phyloP scores from a whole-genome alignment of 2,888 invertebrate genomes.

The Noctua janthina region DNA sequence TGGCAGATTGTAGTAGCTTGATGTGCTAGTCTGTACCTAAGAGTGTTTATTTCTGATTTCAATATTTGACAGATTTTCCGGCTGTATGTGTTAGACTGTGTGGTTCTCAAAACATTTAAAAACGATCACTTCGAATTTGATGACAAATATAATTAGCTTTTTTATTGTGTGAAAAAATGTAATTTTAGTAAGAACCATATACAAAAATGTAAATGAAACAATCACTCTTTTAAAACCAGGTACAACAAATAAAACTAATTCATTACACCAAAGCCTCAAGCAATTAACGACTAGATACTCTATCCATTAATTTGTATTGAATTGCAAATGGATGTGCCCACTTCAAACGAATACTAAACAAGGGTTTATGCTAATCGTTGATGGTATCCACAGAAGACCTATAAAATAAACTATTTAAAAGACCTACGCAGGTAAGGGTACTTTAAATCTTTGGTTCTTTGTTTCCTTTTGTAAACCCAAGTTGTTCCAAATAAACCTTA shows the following conservation, averaged over 20 bases:
- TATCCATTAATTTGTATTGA: constrained; percentile 56
- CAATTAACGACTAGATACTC: constrained; percentile 53
- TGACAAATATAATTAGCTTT: not conserved
- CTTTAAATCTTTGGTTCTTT: not conserved
- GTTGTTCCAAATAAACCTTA: not conserved
- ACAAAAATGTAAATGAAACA: not conserved
- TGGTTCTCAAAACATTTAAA: not conserved
- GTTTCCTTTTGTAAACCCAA: not conserved
- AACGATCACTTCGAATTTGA: not conserved
- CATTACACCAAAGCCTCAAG: constrained; percentile 18
- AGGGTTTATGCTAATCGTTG: constrained; percentile 40
- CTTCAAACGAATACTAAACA: constrained; percentile 59
- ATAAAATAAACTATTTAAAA: constrained; percentile 15
- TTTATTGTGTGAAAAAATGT: not conserved
- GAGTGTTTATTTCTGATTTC: not conserved
- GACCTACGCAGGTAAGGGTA: not conserved
- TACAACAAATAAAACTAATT: constrained; percentile 27
- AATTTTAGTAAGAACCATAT: not conserved
- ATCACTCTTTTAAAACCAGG: not conserved
- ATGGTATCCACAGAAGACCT: not conserved
- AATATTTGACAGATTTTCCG: not conserved
- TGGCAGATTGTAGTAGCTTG: too few relatives aligned
- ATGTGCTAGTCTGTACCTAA: too few relatives aligned
- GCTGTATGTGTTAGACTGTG: not conserved
- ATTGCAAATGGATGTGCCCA: constrained; percentile 62